These are phyloP conservation scores for Himalopsyche kuldschensis DNA, from an alignment of 2,888 invertebrate genomes.

Conservation along the genomic window DNA sequence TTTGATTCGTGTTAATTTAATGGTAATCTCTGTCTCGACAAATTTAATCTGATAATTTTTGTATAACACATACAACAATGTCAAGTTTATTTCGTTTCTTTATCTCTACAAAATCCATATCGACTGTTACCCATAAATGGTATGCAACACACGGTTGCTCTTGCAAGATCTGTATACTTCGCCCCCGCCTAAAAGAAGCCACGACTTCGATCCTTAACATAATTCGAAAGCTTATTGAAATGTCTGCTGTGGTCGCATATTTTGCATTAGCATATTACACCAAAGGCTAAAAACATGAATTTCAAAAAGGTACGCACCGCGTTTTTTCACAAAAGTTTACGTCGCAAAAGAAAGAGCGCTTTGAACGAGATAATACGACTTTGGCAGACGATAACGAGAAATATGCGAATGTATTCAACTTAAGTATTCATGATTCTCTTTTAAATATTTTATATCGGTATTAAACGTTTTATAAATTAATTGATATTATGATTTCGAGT, in stretches of 20 bases:
- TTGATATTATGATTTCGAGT: no score
- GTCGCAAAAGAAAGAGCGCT: no score
- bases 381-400: no score
- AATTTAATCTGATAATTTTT: no score
- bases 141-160: constrained; percentile 1
- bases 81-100: no score
- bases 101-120: constrained; percentile 6
- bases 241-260: constrained; percentile 25
- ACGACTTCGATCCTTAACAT: constrained; percentile 23
- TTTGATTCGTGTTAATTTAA: no score
- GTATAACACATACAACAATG: no score
- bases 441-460: not conserved
- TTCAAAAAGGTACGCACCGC: constrained; percentile 7
- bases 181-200: not conserved
- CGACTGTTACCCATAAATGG: constrained; percentile 20
- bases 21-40: not conserved
- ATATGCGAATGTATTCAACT: not conserved
- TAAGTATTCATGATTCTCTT: not conserved
- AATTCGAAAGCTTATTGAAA: constrained; percentile 23
- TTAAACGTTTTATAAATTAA: no score
- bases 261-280: constrained; percentile 29
- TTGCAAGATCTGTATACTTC: constrained; percentile 14
- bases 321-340: constrained; percentile 10
- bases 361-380: no score
- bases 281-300: constrained; percentile 32